These are phyloP conservation scores for Drosophila ananassae DNA, from an alignment of 1,140 invertebrate genomes.

Conservation along the genomic window DNA sequence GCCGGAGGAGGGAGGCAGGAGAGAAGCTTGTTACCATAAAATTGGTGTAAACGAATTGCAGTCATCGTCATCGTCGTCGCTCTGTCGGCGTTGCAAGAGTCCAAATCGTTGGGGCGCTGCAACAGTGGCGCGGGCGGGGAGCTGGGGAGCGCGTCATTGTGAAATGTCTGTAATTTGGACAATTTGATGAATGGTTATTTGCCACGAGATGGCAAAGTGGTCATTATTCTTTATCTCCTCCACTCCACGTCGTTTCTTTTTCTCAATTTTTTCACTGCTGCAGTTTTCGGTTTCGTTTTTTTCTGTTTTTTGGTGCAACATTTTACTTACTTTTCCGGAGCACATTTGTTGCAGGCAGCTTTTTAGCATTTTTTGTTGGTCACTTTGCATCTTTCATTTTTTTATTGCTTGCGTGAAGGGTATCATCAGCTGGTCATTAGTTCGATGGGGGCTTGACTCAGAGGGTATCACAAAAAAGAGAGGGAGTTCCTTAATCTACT, in stretches of 20 bases:
- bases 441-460: neutral
- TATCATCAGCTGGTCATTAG: slow-evolving; percentile 16
- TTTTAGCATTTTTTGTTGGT: slow-evolving; percentile 23
- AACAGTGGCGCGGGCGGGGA: neutral
- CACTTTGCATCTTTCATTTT: slow-evolving; percentile 14
- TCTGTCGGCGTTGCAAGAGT: slow-evolving; percentile 58
- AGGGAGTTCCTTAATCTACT: neutral
- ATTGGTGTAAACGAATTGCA: slow-evolving; percentile 84
- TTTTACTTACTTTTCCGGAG: slow-evolving; percentile 68
- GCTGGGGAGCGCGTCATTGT: slow-evolving; percentile 68
- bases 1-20: slow-evolving; percentile 22
- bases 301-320: slow-evolving; percentile 53
- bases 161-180: slow-evolving; percentile 84
- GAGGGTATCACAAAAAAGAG: neutral
- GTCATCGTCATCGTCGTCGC: slow-evolving; percentile 53
- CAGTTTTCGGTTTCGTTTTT: slow-evolving; percentile 44
- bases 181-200: slow-evolving; percentile 84
- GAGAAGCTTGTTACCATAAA: slow-evolving; percentile 81
- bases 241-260: slow-evolving; percentile 15
- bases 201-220: slow-evolving; percentile 84
- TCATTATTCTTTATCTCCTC: slow-evolving; percentile 83
- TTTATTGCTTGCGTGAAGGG: slow-evolving; percentile 4
- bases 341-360: slow-evolving; percentile 46
- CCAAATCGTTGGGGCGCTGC: slow-evolving; percentile 20
- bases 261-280: slow-evolving; percentile 14